Base-by-base conservation (phyloP, 2,888 invertebrate genomes). In the Microdon myrmicae region DNA sequence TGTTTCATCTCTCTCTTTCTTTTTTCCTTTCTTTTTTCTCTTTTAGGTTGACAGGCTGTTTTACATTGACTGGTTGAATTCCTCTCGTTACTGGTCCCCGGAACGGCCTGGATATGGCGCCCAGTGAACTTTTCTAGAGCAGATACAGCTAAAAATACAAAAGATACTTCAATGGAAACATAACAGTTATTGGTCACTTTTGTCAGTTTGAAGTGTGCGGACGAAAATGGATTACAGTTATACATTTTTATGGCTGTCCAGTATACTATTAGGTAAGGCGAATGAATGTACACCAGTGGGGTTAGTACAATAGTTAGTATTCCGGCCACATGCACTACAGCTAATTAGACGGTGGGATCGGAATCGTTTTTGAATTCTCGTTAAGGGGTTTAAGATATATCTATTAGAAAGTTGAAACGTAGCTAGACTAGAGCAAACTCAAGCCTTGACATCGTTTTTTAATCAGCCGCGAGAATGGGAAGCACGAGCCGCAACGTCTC, bases 191-290 rank as follows among this genome's bases (percentile, higher is more conserved):
- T 64, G 64, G 51, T 64, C 47, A 51, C 47, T 32, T 53, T 58
- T 53, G 64, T 58, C 64, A 53, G 51, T 64, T 64, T 58, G 58
- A 64, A 58, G 74, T 75, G 71, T 71, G 68, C 71, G 69, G 71
- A 68, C 72, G 67, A 75, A 74, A 73, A 75, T 76, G 75, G 73
- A 75, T 75, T 73, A 75, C 74, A 75, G 74, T 74, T 76, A 75
- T 74, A 76, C 73, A 72, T 72, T 74, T 73, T 72, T 75, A 75
- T 76, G 74, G 73, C 73, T 76, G 72, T 75, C 75, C 73, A 76
- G 74, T 73, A 73, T 76, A 72, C 73, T 75, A 72, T 73, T 75
- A 74, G 75, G 75, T 75, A 67, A 75, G 75, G 45, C 37, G 4
- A 51, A 16, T 28, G 8, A 14, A 23, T 16, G 34, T 12, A 12